phyloP scores from a whole-genome alignment of 2,797 vertebrate genomes.

The Labeo calbasu region DNA sequence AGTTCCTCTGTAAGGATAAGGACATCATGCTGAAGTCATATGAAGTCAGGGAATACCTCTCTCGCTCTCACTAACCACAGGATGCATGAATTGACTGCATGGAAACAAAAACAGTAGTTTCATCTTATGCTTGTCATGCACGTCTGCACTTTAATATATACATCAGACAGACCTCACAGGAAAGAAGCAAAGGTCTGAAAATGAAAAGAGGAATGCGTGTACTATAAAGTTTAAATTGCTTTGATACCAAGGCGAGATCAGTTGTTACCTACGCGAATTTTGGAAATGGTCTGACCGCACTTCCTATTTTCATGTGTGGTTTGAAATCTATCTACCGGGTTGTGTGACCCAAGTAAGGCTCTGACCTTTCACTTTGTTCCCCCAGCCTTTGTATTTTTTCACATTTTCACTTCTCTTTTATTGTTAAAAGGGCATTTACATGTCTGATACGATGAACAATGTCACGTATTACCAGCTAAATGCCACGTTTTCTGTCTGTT shows the following conservation, averaged over 20 bases:
- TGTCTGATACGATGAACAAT: neutral
- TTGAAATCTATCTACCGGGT: neutral
- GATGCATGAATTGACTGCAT: neutral
- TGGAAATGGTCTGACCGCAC: neutral
- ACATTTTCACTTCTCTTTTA: constrained; percentile 53
- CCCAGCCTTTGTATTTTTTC: constrained; percentile 37
- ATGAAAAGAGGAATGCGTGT: constrained; percentile 7
- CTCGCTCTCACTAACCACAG: neutral
- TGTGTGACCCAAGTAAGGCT: neutral
- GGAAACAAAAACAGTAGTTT: neutral
- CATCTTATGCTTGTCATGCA: neutral
- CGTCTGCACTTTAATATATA: neutral
- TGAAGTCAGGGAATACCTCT: neutral
- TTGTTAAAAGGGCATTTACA: constrained; percentile 31
- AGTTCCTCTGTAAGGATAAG: neutral
- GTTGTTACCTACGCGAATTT: neutral
- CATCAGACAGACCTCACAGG: neutral
- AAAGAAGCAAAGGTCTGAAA: neutral
- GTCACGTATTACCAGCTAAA: constrained; percentile 33
- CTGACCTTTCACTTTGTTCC: constrained; percentile 59
- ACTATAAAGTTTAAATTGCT: constrained; percentile 6
- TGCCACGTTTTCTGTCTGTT: neutral
- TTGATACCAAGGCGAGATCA: neutral
- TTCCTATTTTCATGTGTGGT: constrained; percentile 39
- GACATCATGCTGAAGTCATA: neutral